phyloP scores from a whole-genome alignment of 2,888 invertebrate species.

The Dynastes tityus region DNA sequence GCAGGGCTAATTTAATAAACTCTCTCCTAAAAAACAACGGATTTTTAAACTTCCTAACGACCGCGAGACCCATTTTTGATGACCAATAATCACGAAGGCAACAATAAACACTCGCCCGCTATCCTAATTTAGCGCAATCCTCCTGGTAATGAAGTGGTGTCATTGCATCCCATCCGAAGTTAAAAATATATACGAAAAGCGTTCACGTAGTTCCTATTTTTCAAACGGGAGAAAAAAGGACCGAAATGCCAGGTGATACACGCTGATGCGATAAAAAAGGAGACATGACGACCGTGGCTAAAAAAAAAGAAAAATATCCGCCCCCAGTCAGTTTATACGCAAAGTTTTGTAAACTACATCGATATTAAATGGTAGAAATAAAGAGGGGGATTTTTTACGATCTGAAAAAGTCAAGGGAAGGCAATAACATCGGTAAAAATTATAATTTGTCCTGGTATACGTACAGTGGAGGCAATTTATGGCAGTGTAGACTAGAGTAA shows the following conservation, averaged over 20 bases:
- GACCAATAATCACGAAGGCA: conserved; percentile 33
- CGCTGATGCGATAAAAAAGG: not conserved
- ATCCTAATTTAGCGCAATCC: conserved; percentile 20
- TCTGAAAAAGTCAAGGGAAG: not conserved
- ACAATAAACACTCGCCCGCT: conserved; percentile 37
- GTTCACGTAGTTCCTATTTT: not conserved
- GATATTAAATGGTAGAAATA: not conserved
- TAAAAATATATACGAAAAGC: conserved; percentile 27
- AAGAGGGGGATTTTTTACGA: not conserved
- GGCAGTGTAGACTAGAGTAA: conserved; percentile 25
- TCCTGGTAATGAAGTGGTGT: conserved; percentile 14
- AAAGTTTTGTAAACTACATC: conserved; percentile 1
- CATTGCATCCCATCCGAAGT: not conserved
- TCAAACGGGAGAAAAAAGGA: not conserved
- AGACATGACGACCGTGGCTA: not conserved
- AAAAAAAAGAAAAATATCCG: not conserved
- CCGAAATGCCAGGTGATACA: not conserved
- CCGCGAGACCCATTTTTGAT: conserved; percentile 15
- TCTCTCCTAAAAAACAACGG: conserved; percentile 13
- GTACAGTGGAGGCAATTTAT: conserved; percentile 42
- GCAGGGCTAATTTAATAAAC: conserved; percentile 17
- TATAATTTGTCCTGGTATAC: conserved; percentile 36
- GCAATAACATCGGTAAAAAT: conserved; percentile 36
- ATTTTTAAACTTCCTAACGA: conserved; percentile 27
- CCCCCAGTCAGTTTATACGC: not conserved